These are phyloP conservation scores for Pangasius djambal DNA, from an alignment of 2,797 vertebrate genomes.

Conservation along the genomic window DNA sequence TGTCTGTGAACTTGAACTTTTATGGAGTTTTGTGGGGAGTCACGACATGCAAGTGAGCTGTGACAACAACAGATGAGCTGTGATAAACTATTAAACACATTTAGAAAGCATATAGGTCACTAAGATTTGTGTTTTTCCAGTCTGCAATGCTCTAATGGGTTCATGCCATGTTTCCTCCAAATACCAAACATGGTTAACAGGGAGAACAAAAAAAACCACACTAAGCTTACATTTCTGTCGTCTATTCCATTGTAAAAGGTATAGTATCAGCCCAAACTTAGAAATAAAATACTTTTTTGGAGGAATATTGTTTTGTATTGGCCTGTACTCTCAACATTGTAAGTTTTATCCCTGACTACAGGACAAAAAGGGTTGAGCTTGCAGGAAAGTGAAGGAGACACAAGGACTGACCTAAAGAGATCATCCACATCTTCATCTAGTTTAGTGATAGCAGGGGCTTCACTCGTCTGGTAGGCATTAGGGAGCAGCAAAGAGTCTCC, in stretches of 20 bases:
- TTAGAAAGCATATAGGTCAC: not conserved
- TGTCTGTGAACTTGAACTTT: not conserved
- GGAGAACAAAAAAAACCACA: not conserved
- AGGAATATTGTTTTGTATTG: not conserved
- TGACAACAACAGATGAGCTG: not conserved
- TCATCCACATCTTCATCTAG: conserved; percentile 67
- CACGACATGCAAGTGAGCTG: not conserved
- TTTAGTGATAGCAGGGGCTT: not conserved
- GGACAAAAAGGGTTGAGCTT: not conserved
- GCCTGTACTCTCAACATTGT: not conserved
- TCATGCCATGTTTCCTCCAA: not conserved
- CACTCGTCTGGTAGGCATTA: conserved; percentile 52
- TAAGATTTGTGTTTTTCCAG: not conserved
- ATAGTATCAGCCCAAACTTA: not conserved
- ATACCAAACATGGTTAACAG: not conserved
- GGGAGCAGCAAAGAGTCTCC: conserved; percentile 79
- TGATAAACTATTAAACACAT: not conserved
- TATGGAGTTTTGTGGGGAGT: not conserved
- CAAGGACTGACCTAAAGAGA: conserved; percentile 74
- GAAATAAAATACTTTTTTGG: not conserved
- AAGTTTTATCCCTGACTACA: not conserved
- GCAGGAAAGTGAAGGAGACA: not conserved
- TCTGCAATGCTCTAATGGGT: not conserved
- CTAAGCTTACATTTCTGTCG: not conserved
- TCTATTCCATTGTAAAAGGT: not conserved